These are phyloP conservation scores for Epinotia bilunana DNA, from an alignment of 2,888 invertebrate genomes.

Conservation along the genomic window DNA sequence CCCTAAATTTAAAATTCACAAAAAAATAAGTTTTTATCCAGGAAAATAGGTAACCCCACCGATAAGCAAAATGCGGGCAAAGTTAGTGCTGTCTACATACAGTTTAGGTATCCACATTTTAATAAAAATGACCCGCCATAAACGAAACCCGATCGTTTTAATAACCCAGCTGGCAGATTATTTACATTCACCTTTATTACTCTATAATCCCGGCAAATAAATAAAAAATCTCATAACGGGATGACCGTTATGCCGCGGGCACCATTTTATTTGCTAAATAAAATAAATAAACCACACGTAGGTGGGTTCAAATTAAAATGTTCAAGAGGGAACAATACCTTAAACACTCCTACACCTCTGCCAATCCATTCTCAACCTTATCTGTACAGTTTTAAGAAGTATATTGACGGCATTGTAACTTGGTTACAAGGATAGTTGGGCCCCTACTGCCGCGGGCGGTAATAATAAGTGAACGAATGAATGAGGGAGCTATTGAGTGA, in stretches of 20 bases:
- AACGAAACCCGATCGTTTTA: slow-evolving; percentile 32
- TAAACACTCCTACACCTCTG: background rate
- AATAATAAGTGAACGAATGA: slow-evolving; percentile 52
- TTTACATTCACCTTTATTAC: slow-evolving; percentile 65
- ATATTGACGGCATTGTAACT: background rate
- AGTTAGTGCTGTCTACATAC: background rate
- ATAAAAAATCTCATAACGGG: slow-evolving; percentile 59
- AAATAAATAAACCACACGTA: slow-evolving; percentile 46
- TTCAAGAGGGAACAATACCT: slow-evolving; percentile 44
- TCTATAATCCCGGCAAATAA: slow-evolving; percentile 67
- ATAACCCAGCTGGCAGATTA: slow-evolving; percentile 43
- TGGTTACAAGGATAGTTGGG: slow-evolving; percentile 33
- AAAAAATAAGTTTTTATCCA: background rate
- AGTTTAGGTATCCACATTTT: background rate
- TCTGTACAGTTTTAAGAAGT: background rate
- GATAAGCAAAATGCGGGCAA: background rate
- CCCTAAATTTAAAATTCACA: background rate
- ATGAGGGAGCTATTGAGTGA: slow-evolving; percentile 40
- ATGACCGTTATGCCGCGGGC: slow-evolving; percentile 63
- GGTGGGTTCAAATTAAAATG: slow-evolving; percentile 51
- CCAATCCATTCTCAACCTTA: background rate
- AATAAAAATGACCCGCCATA: background rate
- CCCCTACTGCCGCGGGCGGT: slow-evolving; percentile 49
- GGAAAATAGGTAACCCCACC: background rate
- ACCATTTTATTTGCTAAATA: slow-evolving; percentile 51